Evolutionary conservation across 1,140 invertebrate genomes (phyloP).

Genomic region (Stegodyphus dumicola): DNA sequence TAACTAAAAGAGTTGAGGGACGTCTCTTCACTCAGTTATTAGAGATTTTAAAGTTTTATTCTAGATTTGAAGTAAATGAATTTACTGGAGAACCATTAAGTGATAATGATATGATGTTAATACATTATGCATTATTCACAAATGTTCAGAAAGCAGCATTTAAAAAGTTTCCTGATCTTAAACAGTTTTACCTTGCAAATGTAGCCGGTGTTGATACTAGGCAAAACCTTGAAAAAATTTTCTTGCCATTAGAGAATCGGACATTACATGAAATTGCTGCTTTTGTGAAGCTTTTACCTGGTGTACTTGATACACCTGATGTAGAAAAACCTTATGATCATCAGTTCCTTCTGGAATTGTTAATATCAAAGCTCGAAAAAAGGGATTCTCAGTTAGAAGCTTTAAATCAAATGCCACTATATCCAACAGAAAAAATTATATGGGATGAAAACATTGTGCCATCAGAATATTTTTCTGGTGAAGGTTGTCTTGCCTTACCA

Average conservation of each 20-base stretch:
- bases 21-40: slow-evolving; percentile 91
- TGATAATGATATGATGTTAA: slow-evolving; percentile 90
- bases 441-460: slow-evolving; percentile 99
- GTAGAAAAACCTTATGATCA: slow-evolving; percentile 77
- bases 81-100: slow-evolving; percentile 93
- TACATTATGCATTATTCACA: slow-evolving; percentile 92
- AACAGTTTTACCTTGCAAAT: slow-evolving; percentile 90
- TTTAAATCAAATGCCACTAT: slow-evolving; percentile 97
- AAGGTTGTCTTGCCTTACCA: slow-evolving; percentile 93
- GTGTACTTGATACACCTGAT: slow-evolving; percentile 72
- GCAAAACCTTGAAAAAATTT: slow-evolving; percentile 86
- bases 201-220: slow-evolving; percentile 94
- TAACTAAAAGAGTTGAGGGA: slow-evolving; percentile 83
- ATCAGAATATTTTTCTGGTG: slow-evolving; percentile 95
- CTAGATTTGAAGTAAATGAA: slow-evolving; percentile 97
- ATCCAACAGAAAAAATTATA: slow-evolving; percentile 97
- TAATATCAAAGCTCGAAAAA: slow-evolving; percentile 88
- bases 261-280: slow-evolving; percentile 86
- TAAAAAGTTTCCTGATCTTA: slow-evolving; percentile 87
- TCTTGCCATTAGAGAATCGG: slow-evolving; percentile 80
- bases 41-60: slow-evolving; percentile 96
- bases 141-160: slow-evolving; percentile 93
- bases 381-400: slow-evolving; percentile 92
- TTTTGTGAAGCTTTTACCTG: slow-evolving; percentile 86
- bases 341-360: slow-evolving; percentile 84